phyloP scores from a whole-genome alignment of 2,797 vertebrate genomes.

The Sciurus vulgaris region DNA sequence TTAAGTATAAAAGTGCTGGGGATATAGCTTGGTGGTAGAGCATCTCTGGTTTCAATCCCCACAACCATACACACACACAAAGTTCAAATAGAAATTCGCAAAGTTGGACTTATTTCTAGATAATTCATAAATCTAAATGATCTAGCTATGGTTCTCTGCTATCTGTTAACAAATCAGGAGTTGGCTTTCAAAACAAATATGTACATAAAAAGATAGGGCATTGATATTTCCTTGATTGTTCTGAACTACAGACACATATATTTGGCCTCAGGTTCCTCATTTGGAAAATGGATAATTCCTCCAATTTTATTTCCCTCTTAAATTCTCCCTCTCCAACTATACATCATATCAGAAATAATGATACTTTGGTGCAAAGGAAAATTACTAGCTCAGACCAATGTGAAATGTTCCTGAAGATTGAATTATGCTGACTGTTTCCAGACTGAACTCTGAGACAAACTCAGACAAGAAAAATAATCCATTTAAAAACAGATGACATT shows the following conservation, averaged over 20 bases:
- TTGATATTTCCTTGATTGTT: conserved; percentile 53
- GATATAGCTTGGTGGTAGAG: too few species aligned
- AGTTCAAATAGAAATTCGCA: conserved; percentile 51
- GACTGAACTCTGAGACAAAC: conserved; percentile 5
- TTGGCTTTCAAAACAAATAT: conserved; percentile 53
- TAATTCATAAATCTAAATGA: conserved; percentile 68
- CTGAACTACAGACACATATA: neutral
- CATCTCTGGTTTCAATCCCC: too few species aligned
- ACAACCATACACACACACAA: too few species aligned
- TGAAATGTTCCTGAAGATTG: conserved; percentile 28
- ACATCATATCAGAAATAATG: conserved; percentile 59
- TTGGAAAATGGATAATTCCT: conserved; percentile 49
- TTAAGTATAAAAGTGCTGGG: too few species aligned
- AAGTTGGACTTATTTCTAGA: conserved; percentile 52
- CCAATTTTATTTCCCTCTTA: conserved; percentile 22
- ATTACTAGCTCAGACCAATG: conserved; percentile 41
- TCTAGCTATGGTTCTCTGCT: conserved; percentile 35
- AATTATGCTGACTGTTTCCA: conserved; percentile 51
- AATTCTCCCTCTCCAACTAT: conserved; percentile 8
- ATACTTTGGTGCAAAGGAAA: conserved; percentile 49
- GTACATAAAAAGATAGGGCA: conserved; percentile 43
- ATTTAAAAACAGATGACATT: conserved; percentile 56
- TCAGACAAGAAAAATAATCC: conserved; percentile 40
- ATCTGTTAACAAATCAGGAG: conserved; percentile 55
- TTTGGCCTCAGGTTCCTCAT: neutral